Evolutionary conservation across 2,113 vertebrate species (phyloP), one percentile per base, ranked within the genome.

Genomic region (Sapajus apella): DNA sequence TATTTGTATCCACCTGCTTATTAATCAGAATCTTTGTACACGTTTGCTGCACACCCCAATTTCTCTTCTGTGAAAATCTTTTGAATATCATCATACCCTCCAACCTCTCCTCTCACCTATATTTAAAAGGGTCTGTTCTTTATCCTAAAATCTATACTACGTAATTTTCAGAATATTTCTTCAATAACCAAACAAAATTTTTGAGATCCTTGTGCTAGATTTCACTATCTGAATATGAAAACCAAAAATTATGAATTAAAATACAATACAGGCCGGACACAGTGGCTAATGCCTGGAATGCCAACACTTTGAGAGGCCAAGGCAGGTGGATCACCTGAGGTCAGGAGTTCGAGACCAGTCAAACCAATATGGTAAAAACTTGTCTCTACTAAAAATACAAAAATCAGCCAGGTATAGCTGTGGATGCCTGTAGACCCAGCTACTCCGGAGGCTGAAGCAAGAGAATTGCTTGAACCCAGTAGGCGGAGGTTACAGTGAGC

Each of bases 221-320:
- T n/a, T 93, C 86, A 88, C 6, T 16, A 77, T 12, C 27, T 92
- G 52, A 89, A 45, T 43, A 50, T 50, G 43, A 82, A 95, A 97
- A 95, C 6, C 30, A 95, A 14, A 1, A 45, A 88, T 25, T 23
- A 72, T 12, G 16, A 25, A 52, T 23, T 80, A 84, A 87, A 89
- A 45, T 6, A 7, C 7, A 56, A 84, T 8, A 12, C 5, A 30
- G 61, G 61, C 0, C 27, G 5, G 11, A 30, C 27, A 64, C 61
- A 30, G 61, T 30, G 61, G 61, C 27, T 30, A 5, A 64, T 2
- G 0, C 27, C 11, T 64, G 27, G 12, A 64, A 64, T 64, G 27
- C 27, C 61, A 14, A 30, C 27, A 64, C 27, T 30, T 2, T 64
- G 0, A 30, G 27, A 30, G 61, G 27, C 61, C 61, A 30, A 64